Evolutionary conservation across 1,140 invertebrate genomes (phyloP).

Genomic region (Pogonomyrmex barbatus): DNA sequence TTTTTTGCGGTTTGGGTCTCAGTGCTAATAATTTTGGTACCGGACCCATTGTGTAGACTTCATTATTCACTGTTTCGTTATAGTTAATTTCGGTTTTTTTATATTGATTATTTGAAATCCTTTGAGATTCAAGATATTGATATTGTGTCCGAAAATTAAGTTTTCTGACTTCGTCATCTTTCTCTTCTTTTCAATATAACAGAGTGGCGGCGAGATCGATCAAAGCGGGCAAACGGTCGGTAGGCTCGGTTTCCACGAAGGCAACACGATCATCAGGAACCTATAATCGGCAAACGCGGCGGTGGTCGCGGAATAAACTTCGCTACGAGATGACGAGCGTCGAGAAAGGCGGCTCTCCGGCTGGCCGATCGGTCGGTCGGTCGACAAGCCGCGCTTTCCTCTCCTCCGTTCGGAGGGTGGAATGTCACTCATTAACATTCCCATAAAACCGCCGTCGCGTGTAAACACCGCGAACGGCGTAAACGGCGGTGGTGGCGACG

Average conservation of each 20-base stretch:
- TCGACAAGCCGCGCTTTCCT: conserved; percentile 36
- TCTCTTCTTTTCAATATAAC: conserved; percentile 20
- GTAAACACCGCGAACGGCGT: conserved; percentile 76
- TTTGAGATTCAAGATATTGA: neutral
- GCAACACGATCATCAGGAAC: conserved; percentile 42
- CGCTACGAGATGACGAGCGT: conserved; percentile 74
- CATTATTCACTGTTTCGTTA: neutral
- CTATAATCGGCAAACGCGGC: conserved; percentile 60
- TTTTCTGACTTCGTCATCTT: neutral
- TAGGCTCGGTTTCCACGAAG: conserved; percentile 46
- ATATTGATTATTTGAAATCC: neutral
- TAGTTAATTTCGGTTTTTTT: neutral
- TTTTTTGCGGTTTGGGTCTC: neutral
- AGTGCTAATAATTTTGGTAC: conserved; percentile 34
- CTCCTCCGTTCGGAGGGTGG: conserved; percentile 71
- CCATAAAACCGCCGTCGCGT: conserved; percentile 81
- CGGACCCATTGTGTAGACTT: neutral
- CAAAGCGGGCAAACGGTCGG: conserved; percentile 24
- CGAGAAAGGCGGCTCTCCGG: conserved; percentile 46
- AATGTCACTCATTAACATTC: conserved; percentile 83
- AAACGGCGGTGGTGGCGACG: conserved; percentile 61
- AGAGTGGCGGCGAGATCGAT: conserved; percentile 38
- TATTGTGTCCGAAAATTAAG: neutral
- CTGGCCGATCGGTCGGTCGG: neutral
- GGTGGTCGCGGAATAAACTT: conserved; percentile 76